phyloP scores from a whole-genome alignment of 1,140 invertebrate species.

The Megalopta genalis region DNA sequence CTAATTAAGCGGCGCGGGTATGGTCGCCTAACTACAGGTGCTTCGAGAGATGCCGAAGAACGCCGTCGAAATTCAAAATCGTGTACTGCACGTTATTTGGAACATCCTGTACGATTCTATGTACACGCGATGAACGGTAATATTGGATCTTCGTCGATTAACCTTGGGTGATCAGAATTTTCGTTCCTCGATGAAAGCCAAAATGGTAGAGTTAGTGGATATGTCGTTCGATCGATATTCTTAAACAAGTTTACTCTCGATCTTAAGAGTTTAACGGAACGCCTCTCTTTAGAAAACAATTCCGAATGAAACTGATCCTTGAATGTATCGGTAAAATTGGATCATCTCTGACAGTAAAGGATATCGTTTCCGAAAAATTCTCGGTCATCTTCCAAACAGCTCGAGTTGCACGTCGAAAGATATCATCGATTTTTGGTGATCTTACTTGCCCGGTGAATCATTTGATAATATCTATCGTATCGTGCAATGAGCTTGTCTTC shows the following conservation, averaged over 20 bases:
- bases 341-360: conserved; percentile 6
- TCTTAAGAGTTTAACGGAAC: neutral
- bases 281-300: neutral
- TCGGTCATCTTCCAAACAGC: neutral
- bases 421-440: neutral
- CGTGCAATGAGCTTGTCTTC: neutral
- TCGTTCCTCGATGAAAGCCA: neutral
- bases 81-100: neutral
- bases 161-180: neutral
- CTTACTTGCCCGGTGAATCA: neutral
- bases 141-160: neutral
- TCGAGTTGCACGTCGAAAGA: neutral
- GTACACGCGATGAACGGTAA: neutral
- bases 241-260: neutral
- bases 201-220: neutral
- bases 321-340: too few species aligned
- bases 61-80: neutral
- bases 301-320: too few species aligned
- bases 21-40: too few species aligned
- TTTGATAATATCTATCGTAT: neutral
- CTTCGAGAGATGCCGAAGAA: too few species aligned
- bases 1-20: too few species aligned
- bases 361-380: neutral
- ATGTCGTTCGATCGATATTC: neutral
- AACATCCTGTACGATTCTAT: neutral